A percentile compares a stretch with the other conserved stretches of the same genome.
Evolutionary conservation across 2,888 invertebrate genomes (phyloP).

Genomic region (Hedya salicella): DNA sequence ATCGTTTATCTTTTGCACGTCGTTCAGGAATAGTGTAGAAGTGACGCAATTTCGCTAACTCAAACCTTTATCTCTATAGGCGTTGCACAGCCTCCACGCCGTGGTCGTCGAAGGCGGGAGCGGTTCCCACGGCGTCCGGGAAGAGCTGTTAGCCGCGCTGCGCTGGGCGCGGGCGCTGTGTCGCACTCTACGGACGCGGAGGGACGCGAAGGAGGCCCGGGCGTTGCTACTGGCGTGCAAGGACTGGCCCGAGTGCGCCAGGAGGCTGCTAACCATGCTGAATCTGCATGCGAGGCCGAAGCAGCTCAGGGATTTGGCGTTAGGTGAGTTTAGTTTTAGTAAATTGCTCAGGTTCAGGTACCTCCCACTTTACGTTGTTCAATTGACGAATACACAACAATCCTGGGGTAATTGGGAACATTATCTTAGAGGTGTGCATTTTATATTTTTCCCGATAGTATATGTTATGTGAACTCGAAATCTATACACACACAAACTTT

Average conservation of each 20-base stretch:
- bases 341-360: background rate
- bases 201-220: constrained; percentile 88
- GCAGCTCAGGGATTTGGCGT: constrained; percentile 91
- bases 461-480: no score
- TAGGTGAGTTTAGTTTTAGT: constrained; percentile 80
- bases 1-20: no score
- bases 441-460: no score
- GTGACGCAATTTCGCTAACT: no score
- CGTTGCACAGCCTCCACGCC: constrained; percentile 94
- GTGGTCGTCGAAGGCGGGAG: constrained; percentile 94
- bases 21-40: no score
- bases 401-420: no score
- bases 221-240: constrained; percentile 89
- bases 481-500: no score
- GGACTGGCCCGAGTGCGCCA: constrained; percentile 95
- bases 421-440: no score
- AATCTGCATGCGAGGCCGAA: constrained; percentile 94
- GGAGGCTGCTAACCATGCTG: constrained; percentile 93
- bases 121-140: constrained; percentile 93
- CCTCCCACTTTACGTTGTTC: no score
- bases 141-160: constrained; percentile 94
- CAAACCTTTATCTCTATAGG: constrained; percentile 79
- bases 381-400: no score
- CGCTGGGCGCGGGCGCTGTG: constrained; percentile 90
- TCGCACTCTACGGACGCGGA: constrained; percentile 88